Evolutionary conservation across 2,113 vertebrate species (phyloP), one percentile per base, ranked within the genome.

Genomic region (Microtus pennsylvanicus): DNA sequence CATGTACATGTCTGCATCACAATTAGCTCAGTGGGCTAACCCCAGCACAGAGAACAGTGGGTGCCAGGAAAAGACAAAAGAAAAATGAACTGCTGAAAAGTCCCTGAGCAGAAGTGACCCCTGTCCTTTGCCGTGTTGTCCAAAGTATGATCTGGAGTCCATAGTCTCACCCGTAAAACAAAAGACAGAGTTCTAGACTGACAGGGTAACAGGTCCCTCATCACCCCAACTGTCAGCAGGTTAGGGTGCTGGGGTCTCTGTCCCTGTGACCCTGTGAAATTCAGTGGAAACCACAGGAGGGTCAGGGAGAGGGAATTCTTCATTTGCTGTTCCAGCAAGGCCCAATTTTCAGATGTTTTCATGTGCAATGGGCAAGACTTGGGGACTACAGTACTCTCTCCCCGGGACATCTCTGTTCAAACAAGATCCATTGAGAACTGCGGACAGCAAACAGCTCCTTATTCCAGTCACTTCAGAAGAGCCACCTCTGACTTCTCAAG

Each of bases 381-480:
- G 13, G 5, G 42, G 35, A 91, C 12, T 90, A 16, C n/a, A 26
- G 1, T 82, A 30, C 14, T 61, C 47, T 96, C n/a, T 74, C 65
- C 70, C n/a, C 5, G 72, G 55, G 47, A 10, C 16, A 83, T 83
- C 63, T 95, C 77, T 86, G 22, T 75, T 85, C 50, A 86, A 96
- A 92, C 76, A 77, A 76, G 83, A 78, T 69, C 35, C 42, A 94
- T 75, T 82, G 30, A 55, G 74, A 97, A 85, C 38, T 90, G 1
- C 50, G 78, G 65, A 89, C 55, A 95, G 87, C 26, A 82, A 94
- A 93, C 88, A 96, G 88, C 78, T 95, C 80, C 50, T 96, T 95
- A 91, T 26, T 89, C 28, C 81, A 93, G 92, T 77, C 81, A 85
- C 87, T 89, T 67, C 82, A 97, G 95, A 93, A 93, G 92, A 91